A percentile compares a stretch with the other conserved stretches of the same genome.
These are phyloP conservation scores for Leucopsar rothschildi DNA, from an alignment of 2,113 vertebrate genomes.

Conservation along the genomic window DNA sequence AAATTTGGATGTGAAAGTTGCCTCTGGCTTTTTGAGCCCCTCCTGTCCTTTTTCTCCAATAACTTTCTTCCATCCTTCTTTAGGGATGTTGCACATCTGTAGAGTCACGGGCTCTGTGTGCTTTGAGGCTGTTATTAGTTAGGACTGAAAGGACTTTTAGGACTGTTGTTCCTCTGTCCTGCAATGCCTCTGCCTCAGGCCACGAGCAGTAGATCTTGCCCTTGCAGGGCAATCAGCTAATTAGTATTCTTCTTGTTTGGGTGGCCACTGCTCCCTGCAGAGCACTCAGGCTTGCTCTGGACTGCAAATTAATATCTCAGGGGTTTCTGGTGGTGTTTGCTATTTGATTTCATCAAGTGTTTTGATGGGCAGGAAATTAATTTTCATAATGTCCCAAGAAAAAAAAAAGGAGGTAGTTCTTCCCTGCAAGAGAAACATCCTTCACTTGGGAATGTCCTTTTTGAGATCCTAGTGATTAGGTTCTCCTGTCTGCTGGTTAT, in stretches of 20 bases:
- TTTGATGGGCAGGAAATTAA: background rate
- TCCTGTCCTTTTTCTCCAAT: background rate
- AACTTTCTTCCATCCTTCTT: background rate
- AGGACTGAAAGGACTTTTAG: accelerated
- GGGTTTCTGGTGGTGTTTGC: background rate
- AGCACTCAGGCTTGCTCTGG: background rate
- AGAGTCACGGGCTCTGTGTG: background rate
- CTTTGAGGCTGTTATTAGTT: background rate
- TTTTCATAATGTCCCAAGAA: background rate
- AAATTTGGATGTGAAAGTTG: background rate
- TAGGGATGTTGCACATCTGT: background rate
- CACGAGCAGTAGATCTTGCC: background rate
- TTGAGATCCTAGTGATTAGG: background rate
- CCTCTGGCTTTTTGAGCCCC: background rate
- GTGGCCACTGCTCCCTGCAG: background rate
- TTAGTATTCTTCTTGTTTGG: constrained; percentile 31
- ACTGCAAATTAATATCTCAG: background rate
- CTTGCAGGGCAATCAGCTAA: background rate
- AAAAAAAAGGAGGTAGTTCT: background rate
- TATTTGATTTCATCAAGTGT: background rate
- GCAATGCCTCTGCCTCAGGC: background rate
- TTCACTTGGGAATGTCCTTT: background rate
- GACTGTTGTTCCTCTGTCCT: background rate
- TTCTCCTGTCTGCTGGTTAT: background rate
- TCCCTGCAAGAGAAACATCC: background rate